phyloP scores from a whole-genome alignment of 2,797 vertebrate genomes.

The Rachycentron canadum region DNA sequence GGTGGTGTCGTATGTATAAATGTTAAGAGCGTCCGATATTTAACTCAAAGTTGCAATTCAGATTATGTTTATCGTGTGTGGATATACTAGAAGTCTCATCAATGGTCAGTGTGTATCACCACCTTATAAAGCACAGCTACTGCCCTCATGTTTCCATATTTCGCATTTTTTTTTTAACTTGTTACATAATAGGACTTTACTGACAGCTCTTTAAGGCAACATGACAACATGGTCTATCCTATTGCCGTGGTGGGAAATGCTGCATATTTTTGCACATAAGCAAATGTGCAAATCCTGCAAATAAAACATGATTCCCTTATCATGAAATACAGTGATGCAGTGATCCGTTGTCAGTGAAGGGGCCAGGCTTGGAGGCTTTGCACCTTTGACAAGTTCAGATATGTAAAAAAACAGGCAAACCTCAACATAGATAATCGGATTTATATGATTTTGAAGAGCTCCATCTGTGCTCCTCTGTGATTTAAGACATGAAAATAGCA shows the following conservation, averaged over 20 bases:
- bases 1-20: not conserved
- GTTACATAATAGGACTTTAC: rapidly evolving
- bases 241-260: not conserved
- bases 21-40: rapidly evolving
- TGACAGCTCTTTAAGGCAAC: slow-evolving; percentile 23
- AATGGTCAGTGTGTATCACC: rapidly evolving
- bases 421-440: not conserved
- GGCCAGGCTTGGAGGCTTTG: too few species aligned
- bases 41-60: not conserved
- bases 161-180: not conserved
- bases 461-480: not conserved
- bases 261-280: too few species aligned
- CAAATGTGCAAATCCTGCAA: too few species aligned
- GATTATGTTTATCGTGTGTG: rapidly evolving
- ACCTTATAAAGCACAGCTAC: not conserved
- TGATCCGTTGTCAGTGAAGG: too few species aligned
- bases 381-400: too few species aligned
- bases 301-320: too few species aligned
- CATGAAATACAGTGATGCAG: too few species aligned
- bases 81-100: rapidly evolving
- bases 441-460: not conserved
- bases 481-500: too few species aligned
- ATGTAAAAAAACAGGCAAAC: too few species aligned
- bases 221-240: not conserved
- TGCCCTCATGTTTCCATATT: not conserved